Evolutionary conservation across 2,797 vertebrate genomes (phyloP), one percentile per base, ranked within the genome.

Genomic region (Phoxinus dragarum): DNA sequence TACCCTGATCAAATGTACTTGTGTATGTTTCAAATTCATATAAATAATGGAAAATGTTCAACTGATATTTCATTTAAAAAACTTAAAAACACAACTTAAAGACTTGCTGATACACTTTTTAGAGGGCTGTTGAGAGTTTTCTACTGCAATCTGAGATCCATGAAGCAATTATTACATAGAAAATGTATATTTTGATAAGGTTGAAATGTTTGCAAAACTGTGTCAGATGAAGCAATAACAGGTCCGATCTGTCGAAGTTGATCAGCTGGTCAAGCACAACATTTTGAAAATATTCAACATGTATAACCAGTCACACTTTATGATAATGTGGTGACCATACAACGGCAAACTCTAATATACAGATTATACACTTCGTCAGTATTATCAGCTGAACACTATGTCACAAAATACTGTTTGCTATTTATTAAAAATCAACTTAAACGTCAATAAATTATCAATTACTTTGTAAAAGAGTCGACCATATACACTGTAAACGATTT

Each of bases 401-500:
- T 76, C 82, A 47, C 1, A 17, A 67, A 40, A 38, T 74, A 83
- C 79, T 80, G 21, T 61, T 31, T 31, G 11, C 77, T 56, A 84
- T 74, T 56, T 31, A 52, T 42, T 16, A 61, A 84, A 84, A 87
- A 84, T 80, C 67, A 19, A 59, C n/a, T 49, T 71, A 69, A 47
- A 64, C 69, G 40, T 54, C 80, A 72, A 74, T 14, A 54, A 66
- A 81, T 78, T 69, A 79, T 71, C 84, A 84, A 27, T 89, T 67
- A 86, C 52, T 89, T 89, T 87, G 79, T 69, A 88, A 69, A 84
- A 81, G 66, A 90, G 86, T 90, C 72, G 49, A 90, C 86, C 82
- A 89, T 88, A 89, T 69, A 91, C 88, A 89, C 81, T 92, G 90
- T 91, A 92, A 91, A 88, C 84, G 86, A 85, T 89, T 91, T 93